These are phyloP conservation scores for Dicaeum eximium DNA, from an alignment of 2,113 vertebrate genomes.

Conservation along the genomic window DNA sequence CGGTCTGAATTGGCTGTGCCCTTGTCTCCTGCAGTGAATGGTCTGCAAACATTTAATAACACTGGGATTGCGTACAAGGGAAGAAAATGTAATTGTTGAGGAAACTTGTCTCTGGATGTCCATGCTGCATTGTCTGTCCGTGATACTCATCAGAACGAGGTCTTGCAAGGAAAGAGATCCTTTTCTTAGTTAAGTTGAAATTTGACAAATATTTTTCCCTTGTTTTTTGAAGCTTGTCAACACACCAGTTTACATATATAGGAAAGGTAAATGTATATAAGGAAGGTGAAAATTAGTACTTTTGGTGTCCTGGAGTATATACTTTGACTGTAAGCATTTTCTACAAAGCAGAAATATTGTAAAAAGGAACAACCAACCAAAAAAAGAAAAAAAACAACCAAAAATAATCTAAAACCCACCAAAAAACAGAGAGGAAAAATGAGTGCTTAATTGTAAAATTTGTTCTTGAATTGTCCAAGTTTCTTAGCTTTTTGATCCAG, in stretches of 20 bases:
- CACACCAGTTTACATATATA: fast-evolving
- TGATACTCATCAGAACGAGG: not conserved
- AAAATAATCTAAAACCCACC: fast-evolving
- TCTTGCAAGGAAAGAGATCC: not conserved
- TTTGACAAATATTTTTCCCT: not conserved
- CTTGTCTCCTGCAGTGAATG: not conserved
- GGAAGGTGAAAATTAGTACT: not conserved
- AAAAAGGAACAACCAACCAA: not conserved
- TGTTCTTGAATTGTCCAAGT: not conserved
- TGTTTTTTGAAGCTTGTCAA: not conserved
- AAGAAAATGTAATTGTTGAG: not conserved
- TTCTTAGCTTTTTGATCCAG: not conserved
- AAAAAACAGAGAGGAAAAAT: not conserved
- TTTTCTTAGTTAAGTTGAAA: not conserved
- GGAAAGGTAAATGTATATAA: not conserved
- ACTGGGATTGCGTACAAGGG: not conserved
- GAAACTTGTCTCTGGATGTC: not conserved
- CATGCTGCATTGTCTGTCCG: fast-evolving
- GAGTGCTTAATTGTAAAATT: not conserved
- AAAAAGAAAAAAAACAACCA: not conserved
- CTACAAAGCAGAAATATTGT: not conserved
- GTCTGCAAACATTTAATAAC: constrained; percentile 33
- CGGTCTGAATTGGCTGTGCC: not conserved
- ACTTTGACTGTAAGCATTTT: not conserved
- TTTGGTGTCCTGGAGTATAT: not conserved